Evolutionary conservation across 2,888 invertebrate species (phyloP), one percentile per base, ranked within the genome.

Genomic region (Hecatera dysodea): DNA sequence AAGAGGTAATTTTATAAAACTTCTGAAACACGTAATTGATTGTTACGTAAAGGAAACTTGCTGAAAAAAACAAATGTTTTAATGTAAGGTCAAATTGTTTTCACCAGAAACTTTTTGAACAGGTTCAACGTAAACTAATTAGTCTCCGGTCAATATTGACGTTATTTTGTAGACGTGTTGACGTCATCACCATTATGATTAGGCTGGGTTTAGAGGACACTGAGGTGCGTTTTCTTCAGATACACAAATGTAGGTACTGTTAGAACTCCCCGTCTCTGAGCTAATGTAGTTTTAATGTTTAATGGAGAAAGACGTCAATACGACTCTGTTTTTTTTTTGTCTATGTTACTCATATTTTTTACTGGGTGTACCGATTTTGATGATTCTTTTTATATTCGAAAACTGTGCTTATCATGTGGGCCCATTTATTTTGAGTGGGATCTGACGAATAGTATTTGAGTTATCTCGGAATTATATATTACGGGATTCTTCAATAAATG

Each of bases 21-120:
- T 50, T 50, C n/a, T 46, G 36, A 17, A 78, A 68, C n/a, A 61
- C 62, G 0, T 24, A 39, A 73, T 62, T 50, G 19, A 73, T 11
- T 11, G 29, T 73, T 74, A 73, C 39, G 63, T 57, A 62, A 73
- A 9, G 6, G 36, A 1, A 9, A 55, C n/a, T 50, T n/a, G 36
- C 12, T 29, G 27, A 27, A 11, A 33, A 70, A 46, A n/a, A n/a
- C 24, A 29, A 7, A 29, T 24, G 2, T 48, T 75, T 59, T 60
- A 48, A 17, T 17, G 36, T 39, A 24, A 57, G 9, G 46, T 39
- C 1, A 44, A 19, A 46, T 73, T 75, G 74, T 79, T 73, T 50
- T 73, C 19, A 46, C 39, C 11, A 22, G 5, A 27, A 48, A 72
- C 17, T 60, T 60, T 60, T 27, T 50, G 29, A 44, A 3, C 15